A percentile compares a stretch with the other conserved stretches of the same genome.
Evolutionary conservation across 2,113 vertebrate genomes (phyloP).

Genomic region (Turnix velox): DNA sequence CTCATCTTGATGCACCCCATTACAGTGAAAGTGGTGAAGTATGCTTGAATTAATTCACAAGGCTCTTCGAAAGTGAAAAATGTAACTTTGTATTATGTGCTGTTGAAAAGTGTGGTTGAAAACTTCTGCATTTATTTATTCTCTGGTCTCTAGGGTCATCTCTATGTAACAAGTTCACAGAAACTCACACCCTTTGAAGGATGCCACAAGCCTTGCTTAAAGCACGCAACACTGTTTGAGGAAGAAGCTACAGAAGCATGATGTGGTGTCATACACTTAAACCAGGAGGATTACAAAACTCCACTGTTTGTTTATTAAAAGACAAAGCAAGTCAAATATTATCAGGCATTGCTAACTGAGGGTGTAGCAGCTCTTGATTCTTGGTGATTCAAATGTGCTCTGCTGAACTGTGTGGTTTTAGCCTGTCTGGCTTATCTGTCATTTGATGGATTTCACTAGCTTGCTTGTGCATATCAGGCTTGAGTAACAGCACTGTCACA

Average conservation of each 20-base stretch:
- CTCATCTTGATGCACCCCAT: background rate
- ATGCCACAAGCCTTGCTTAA: background rate
- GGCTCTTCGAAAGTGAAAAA: background rate
- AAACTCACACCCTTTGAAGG: background rate
- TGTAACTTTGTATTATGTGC: background rate
- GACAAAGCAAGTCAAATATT: slow-evolving; percentile 11
- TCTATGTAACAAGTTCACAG: background rate
- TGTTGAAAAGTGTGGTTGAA: background rate
- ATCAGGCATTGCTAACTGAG: slow-evolving; percentile 6
- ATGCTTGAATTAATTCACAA: background rate
- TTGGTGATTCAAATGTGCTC: background rate
- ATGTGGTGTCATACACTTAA: background rate
- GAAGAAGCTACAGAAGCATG: background rate
- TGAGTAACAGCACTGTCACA: background rate
- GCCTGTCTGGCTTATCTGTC: background rate
- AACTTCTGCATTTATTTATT: background rate
- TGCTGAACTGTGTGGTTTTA: background rate
- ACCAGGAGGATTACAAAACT: slow-evolving; percentile 20
- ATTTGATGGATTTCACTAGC: background rate
- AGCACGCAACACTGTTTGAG: fast-evolving
- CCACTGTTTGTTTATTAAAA: slow-evolving; percentile 8
- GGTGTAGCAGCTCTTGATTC: background rate
- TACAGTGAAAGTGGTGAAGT: background rate
- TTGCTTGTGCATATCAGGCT: background rate
- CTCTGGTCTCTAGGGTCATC: background rate